phyloP scores from a whole-genome alignment of 2,888 invertebrate species.

The Galerucella pusilla region DNA sequence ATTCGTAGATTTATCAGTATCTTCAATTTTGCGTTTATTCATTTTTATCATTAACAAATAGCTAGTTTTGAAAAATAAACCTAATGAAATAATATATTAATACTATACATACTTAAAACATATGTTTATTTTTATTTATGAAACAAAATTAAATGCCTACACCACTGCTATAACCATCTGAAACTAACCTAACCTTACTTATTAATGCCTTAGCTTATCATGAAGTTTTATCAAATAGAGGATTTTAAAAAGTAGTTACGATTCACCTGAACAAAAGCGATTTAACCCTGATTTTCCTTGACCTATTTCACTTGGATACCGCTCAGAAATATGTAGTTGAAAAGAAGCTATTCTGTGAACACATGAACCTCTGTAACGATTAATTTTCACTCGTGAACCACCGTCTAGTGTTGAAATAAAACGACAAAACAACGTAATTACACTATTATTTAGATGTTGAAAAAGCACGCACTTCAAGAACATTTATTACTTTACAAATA shows the following conservation, averaged over 20 bases:
- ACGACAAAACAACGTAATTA: not conserved
- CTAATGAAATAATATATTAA: not conserved
- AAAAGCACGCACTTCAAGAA: conserved; percentile 6
- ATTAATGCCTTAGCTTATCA: conserved; percentile 1
- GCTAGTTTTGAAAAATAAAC: too few relatives aligned
- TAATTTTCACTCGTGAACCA: conserved; percentile 29
- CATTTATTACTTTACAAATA: conserved; percentile 7
- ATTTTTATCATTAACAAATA: conserved; percentile 13
- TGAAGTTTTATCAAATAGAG: conserved; percentile 1
- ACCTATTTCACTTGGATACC: conserved; percentile 30
- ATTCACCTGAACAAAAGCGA: conserved; percentile 29
- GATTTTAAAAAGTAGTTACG: conserved; percentile 12
- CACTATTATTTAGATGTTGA: conserved; percentile 4
- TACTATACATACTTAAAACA: not conserved
- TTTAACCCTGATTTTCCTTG: conserved; percentile 24
- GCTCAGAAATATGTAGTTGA: conserved; percentile 21
- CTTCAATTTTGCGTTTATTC: conserved; percentile 37
- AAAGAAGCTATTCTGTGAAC: conserved; percentile 21
- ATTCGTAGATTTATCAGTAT: conserved; percentile 11
- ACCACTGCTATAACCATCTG: not conserved
- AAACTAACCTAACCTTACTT: conserved; percentile 30
- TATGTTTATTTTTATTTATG: too few relatives aligned
- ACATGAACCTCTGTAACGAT: conserved; percentile 16
- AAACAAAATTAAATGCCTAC: not conserved
- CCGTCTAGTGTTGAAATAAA: not conserved